Evolutionary conservation across 2,113 vertebrate genomes (phyloP).

Genomic region (Microcebus murinus): DNA sequence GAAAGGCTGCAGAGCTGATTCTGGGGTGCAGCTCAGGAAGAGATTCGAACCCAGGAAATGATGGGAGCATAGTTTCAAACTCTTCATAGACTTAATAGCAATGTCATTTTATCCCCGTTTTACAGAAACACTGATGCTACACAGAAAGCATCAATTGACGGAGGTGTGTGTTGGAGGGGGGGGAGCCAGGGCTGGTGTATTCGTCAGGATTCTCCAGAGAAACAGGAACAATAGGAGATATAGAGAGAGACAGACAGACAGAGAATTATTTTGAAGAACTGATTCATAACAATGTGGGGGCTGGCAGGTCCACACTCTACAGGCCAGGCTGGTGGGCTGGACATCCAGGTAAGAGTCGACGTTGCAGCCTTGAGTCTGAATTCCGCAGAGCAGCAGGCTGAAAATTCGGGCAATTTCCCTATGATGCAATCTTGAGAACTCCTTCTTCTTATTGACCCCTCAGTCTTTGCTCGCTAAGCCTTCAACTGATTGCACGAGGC

Average conservation of each 20-base stretch:
- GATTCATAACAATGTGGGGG: neutral
- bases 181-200: fast-evolving
- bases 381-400: neutral
- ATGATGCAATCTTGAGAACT: neutral
- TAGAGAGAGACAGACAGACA: neutral
- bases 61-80: neutral
- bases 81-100: neutral
- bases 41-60: neutral
- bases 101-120: neutral
- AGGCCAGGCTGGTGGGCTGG: neutral
- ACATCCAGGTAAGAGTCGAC: neutral
- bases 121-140: neutral
- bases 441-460: neutral
- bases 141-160: neutral
- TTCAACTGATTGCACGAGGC: neutral
- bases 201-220: neutral
- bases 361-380: neutral
- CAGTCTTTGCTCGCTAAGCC: neutral
- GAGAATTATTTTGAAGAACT: neutral
- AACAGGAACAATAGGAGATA: neutral
- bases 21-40: neutral
- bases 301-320: neutral
- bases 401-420: neutral
- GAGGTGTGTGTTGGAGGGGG: neutral
- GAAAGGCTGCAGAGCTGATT: neutral